These are phyloP conservation scores for Coregonus ussuriensis DNA, from an alignment of 2,797 vertebrate genomes.

Conservation along the genomic window DNA sequence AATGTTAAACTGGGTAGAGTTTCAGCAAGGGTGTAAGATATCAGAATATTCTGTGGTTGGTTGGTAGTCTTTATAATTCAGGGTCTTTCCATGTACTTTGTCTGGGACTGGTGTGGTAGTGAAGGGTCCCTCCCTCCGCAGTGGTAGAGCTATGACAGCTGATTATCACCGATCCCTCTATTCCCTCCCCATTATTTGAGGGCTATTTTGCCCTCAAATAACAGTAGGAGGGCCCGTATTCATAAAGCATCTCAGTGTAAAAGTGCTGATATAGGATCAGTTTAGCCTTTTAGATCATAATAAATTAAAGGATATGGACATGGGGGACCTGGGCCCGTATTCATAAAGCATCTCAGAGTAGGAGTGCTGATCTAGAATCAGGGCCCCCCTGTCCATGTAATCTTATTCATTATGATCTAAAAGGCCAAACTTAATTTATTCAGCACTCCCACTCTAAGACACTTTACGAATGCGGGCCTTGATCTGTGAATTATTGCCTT, in stretches of 20 bases:
- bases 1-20: no score
- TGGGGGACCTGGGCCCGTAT: not conserved
- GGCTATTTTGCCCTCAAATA: conserved; percentile 56
- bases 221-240: not conserved
- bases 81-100: no score
- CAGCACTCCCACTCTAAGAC: not conserved
- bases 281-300: no score
- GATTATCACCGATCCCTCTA: conserved; percentile 16
- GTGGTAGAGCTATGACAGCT: not conserved
- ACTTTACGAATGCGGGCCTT: not conserved
- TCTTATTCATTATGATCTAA: not conserved
- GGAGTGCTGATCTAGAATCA: not conserved
- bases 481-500: not conserved
- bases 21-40: no score
- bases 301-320: no score
- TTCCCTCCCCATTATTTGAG: conserved; percentile 53
- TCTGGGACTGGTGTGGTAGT: not conserved
- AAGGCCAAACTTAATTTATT: not conserved
- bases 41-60: no score
- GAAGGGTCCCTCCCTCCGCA: not conserved
- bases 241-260: no score
- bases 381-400: not conserved
- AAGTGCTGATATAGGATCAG: no score
- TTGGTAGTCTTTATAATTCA: no score
- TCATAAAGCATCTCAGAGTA: not conserved